Percentiles rank a stretch among this genome's conserved stretches.
Conservation (phyloP, 1,140 invertebrate genomes). For the Brachionus rubens region DNA sequence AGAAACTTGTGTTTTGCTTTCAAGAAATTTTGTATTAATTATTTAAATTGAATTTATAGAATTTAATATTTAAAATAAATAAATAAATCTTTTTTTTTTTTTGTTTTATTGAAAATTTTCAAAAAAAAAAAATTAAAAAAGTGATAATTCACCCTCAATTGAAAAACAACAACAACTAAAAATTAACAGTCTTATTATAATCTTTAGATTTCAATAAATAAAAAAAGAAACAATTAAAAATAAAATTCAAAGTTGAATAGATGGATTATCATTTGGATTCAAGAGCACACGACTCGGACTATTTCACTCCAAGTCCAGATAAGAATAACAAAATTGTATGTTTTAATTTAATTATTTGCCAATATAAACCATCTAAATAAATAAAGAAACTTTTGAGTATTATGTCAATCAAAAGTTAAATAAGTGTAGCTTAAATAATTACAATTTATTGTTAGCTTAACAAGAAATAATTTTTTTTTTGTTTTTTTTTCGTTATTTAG, state of each 20-base stretch:
- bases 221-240: background rate
- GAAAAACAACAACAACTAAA: no score
- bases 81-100: slow-evolving; percentile 35
- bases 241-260: background rate
- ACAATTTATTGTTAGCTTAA: no score
- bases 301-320: slow-evolving; percentile 45
- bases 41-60: slow-evolving; percentile 41
- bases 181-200: slow-evolving; percentile 40
- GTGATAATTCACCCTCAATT: slow-evolving; percentile 10
- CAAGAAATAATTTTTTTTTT: background rate
- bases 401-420: background rate
- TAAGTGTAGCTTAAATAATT: no score
- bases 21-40: slow-evolving; percentile 42
- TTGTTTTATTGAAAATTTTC: slow-evolving; percentile 9
- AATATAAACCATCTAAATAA: background rate
- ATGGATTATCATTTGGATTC: slow-evolving; percentile 40
- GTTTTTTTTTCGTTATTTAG: background rate
- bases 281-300: slow-evolving; percentile 31
- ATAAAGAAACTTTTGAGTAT: no score
- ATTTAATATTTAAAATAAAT: slow-evolving; percentile 44
- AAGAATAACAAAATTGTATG: slow-evolving; percentile 41
- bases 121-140: background rate
- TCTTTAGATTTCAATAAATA: slow-evolving; percentile 24
- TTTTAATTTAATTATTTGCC: slow-evolving; percentile 1
- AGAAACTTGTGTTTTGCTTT: slow-evolving; percentile 24